Percentiles rank a stretch among this genome's conserved stretches.
Conservation (phyloP, 2,113 vertebrate genomes). For the Malaclemys terrapin region DNA sequence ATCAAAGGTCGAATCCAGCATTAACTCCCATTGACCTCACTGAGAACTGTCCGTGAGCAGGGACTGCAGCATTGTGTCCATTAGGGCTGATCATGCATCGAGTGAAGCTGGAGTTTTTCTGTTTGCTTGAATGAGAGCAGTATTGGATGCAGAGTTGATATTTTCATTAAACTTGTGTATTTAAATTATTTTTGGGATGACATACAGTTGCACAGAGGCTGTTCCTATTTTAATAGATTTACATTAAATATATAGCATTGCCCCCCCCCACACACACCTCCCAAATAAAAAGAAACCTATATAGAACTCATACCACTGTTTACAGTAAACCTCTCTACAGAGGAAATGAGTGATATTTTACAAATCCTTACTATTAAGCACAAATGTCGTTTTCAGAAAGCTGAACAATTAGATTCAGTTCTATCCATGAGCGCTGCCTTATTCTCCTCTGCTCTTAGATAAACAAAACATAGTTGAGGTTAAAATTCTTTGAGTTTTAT, state of each 20-base stretch:
- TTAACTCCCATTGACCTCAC: background rate
- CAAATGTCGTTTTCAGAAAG: no score
- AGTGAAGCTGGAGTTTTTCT: background rate
- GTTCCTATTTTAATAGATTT: background rate
- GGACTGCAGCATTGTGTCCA: background rate
- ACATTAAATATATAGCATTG: background rate
- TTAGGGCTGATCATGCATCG: background rate
- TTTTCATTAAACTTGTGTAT: background rate
- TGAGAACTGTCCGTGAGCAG: accelerated
- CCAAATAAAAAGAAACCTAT: no score
- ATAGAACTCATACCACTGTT: background rate
- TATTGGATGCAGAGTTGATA: accelerated
- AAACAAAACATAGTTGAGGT: background rate
- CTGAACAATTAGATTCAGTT: background rate
- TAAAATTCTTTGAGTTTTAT: background rate
- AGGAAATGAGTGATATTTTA: background rate
- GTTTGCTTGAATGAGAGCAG: background rate
- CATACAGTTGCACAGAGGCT: background rate
- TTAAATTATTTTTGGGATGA: background rate
- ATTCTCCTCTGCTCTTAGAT: background rate
- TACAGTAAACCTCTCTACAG: background rate
- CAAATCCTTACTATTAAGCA: no score
- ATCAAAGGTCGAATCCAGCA: background rate
- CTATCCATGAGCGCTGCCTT: background rate
- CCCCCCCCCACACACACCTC: background rate